Conservation (phyloP, 1,140 invertebrate species). For the Littorina saxatilis region DNA sequence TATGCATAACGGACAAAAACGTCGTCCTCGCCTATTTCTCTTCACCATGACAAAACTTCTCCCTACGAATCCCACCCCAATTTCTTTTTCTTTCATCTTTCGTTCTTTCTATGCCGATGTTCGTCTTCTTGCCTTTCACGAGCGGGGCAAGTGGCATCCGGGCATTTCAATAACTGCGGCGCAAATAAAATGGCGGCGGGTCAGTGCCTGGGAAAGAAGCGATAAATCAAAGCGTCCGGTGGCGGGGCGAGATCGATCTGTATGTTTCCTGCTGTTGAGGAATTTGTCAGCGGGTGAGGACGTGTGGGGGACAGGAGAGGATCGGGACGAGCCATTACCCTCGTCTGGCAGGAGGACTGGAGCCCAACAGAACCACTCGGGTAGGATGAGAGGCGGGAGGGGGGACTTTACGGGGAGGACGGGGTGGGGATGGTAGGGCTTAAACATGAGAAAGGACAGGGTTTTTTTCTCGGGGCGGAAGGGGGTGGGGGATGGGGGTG, state of each 20-base stretch:
- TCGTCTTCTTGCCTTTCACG: neutral
- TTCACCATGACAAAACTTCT: too few species aligned
- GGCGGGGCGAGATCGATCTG: neutral
- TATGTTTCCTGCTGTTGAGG: neutral
- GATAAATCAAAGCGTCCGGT: slow-evolving; percentile 16
- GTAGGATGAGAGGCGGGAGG: too few species aligned
- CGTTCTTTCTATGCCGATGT: neutral
- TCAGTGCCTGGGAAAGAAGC: neutral
- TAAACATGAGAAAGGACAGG: neutral
- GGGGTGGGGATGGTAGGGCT: neutral
- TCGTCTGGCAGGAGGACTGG: too few species aligned
- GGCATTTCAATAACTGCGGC: neutral
- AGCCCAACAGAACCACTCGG: too few species aligned
- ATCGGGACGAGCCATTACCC: too few species aligned
- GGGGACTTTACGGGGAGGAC: too few species aligned
- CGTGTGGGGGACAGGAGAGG: neutral
- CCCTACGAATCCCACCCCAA: too few species aligned
- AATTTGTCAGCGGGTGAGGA: slow-evolving; percentile 1
- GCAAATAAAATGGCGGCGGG: slow-evolving; percentile 5
- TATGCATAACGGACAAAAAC: neutral
- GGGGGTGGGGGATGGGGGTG: too few species aligned
- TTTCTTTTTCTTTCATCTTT: slow-evolving; percentile 20
- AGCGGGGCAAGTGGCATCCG: neutral
- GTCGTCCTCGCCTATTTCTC: too few species aligned
- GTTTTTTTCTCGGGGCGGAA: too few species aligned